Evolutionary conservation across 1,140 invertebrate species (phyloP).

Genomic region (Caenorhabditis brenneri): DNA sequence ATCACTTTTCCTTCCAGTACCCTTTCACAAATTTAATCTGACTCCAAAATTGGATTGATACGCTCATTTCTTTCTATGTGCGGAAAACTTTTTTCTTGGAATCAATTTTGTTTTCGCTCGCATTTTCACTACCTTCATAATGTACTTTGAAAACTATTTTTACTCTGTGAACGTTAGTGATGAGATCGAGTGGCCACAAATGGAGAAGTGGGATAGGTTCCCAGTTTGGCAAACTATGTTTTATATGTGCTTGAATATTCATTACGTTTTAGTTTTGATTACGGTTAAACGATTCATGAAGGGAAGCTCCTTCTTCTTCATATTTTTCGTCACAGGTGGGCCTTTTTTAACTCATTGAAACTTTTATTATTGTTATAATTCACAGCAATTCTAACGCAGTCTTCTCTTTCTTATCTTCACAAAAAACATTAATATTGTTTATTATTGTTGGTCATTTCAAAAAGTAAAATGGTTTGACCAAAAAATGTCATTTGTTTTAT

Average conservation of each 20-base stretch:
- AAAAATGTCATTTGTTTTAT: too few relatives aligned
- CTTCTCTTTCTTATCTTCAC: too few relatives aligned
- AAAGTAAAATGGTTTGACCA: too few relatives aligned
- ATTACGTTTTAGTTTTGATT: constrained; percentile 1
- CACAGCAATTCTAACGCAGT: too few relatives aligned
- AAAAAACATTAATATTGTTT: too few relatives aligned
- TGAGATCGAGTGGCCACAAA: background rate
- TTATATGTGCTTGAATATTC: constrained; percentile 17
- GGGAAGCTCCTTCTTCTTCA: background rate
- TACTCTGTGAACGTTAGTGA: background rate
- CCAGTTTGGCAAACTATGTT: background rate
- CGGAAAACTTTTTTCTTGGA: background rate
- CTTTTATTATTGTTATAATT: too few relatives aligned
- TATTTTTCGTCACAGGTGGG: background rate
- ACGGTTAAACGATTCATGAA: background rate
- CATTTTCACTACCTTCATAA: background rate
- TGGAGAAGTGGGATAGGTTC: background rate
- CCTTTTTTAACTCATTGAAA: background rate
- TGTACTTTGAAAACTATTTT: constrained; percentile 11
- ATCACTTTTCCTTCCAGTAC: background rate
- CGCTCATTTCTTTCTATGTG: background rate
- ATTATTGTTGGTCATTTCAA: too few relatives aligned
- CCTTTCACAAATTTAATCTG: background rate
- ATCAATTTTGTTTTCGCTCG: background rate
- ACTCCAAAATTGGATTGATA: background rate